Base-by-base conservation (phyloP, 2,797 vertebrate species). In the Sebastes flavidus region DNA sequence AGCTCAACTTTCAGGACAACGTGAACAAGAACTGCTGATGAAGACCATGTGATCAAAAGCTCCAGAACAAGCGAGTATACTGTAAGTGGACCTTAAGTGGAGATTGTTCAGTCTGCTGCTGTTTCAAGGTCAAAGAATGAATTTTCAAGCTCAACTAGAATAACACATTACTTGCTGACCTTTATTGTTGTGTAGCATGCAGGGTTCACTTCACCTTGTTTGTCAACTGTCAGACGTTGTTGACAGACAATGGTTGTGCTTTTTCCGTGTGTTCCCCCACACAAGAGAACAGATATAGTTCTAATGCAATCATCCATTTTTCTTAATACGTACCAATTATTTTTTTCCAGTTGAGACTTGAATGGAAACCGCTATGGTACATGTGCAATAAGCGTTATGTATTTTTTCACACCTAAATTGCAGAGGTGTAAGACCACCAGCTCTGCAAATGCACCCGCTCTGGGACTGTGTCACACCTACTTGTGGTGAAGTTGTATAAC, bases 311-410 rank as follows among this genome's bases (percentile, higher is more conserved):
- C 13, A 11, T 32, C 3, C 8, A 16, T 29, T 7, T 24, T 42
- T 61, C 11, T 16, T 5, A 22, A 10, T 10, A 29, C 3, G 2
- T 20, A 10, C 1, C 4, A 6, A 4, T 2, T 0, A 1, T 30
- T 60, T 34, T 49, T 60, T 54, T 61, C 55, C 34, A 55, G 58
- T 49, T 38, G 4, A 20, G 3, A 11, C 1, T 8, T 62, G 1
- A 13, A 61, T 67, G 56, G 29, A 78, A 83, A 84, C 11, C 14
- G 2, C 8, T 4, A 32, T 29, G 34, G 22, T 10, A 8, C 36
- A 8, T 16, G 2, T 30, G 25, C 13, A 38, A 4, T 14, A 25
- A 24, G 16, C 13, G 5, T 8, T 16, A 1, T 13, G 9, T 10
- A 34, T 34, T 34, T 29, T 58, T 52, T 59, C 30, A 58, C 12